Evolutionary conservation across 2,888 invertebrate genomes (phyloP).

Genomic region (Athripsodes cinereus): DNA sequence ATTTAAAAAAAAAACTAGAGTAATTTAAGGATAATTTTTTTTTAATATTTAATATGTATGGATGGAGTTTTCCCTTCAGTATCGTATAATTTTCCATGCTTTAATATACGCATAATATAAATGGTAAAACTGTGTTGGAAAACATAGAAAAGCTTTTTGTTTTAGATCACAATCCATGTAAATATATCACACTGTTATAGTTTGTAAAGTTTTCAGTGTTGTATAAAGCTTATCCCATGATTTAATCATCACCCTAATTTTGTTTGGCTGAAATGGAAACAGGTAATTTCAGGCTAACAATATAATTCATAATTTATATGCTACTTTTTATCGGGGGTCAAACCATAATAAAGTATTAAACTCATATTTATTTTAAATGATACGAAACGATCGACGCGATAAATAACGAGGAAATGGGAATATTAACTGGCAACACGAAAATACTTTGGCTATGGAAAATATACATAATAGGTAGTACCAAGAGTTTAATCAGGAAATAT

Average conservation of each 20-base stretch:
- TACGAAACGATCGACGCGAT: constrained; percentile 2
- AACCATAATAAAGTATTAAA: neutral
- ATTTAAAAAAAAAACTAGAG: no score
- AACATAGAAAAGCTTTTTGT: no score
- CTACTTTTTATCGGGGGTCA: neutral
- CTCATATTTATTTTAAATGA: neutral
- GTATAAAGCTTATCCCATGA: neutral
- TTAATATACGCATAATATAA: no score
- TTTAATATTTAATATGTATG: no score
- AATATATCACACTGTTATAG: no score
- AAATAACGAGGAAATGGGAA: neutral
- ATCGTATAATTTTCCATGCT: no score
- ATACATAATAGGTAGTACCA: no score
- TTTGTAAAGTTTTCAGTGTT: no score
- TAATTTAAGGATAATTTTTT: no score
- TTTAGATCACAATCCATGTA: no score
- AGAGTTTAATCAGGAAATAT: neutral
- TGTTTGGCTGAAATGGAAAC: neutral
- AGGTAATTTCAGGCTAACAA: neutral
- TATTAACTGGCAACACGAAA: neutral
- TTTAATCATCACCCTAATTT: neutral
- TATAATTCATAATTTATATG: neutral
- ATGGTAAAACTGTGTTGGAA: no score
- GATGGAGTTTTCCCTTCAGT: no score
- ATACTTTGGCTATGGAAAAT: neutral